Evolutionary conservation across 2,113 vertebrate species (phyloP).

Genomic region (Cheirogaleus medius): DNA sequence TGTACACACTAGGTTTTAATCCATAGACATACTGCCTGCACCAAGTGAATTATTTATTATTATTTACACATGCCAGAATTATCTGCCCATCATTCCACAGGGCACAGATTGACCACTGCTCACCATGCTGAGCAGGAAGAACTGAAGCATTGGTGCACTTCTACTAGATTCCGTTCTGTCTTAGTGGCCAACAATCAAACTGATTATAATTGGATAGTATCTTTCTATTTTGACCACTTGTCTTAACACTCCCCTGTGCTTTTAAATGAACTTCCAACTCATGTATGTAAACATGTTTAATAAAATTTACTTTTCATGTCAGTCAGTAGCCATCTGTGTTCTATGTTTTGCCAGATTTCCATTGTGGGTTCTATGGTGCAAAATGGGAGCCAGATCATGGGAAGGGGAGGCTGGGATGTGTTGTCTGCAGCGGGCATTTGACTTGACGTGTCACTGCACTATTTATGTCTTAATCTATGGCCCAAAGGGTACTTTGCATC

Average conservation of each 20-base stretch:
- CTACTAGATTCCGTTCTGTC: conserved; percentile 89
- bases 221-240: conserved; percentile 90
- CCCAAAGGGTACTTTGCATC: conserved; percentile 81
- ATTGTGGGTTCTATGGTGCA: conserved; percentile 63
- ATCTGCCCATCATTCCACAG: conserved; percentile 85
- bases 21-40: conserved; percentile 92
- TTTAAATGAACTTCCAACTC: conserved; percentile 91
- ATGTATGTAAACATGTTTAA: conserved; percentile 94
- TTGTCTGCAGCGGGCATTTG: conserved; percentile 43
- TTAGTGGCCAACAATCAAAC: conserved; percentile 89
- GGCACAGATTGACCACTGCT: conserved; percentile 84
- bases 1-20: conserved; percentile 92
- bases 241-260: conserved; percentile 93
- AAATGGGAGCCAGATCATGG: conserved; percentile 28
- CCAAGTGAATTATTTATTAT: conserved; percentile 90
- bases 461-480: conserved; percentile 72
- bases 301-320: conserved; percentile 94
- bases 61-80: conserved; percentile 89
- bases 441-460: conserved; percentile 68
- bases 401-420: conserved; percentile 43
- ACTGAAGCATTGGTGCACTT: conserved; percentile 89
- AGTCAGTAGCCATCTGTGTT: conserved; percentile 87
- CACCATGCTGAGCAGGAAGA: conserved; percentile 92
- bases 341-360: conserved; percentile 77
- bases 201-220: conserved; percentile 89